Base-by-base conservation (phyloP, 1,140 invertebrate species). In the Sminthurides bifidus region DNA sequence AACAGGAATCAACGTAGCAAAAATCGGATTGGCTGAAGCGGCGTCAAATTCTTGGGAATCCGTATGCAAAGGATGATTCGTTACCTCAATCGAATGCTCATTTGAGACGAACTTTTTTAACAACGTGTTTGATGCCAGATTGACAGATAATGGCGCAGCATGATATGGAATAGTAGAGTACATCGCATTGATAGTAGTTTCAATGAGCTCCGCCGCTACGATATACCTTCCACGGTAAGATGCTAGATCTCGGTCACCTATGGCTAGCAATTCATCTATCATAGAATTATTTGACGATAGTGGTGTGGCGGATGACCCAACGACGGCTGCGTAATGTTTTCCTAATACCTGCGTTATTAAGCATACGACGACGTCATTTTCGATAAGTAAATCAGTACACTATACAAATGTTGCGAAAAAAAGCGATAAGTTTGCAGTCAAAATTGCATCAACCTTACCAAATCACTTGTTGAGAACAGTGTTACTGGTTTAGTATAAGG, bases 31-130 rank as follows among this genome's bases (percentile, higher is more conserved):
- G 12, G 63, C 53, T 58, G 59, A 48, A n/a, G 60, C 59, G 21
- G 57, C 50, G 29, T 65, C 59, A 12, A 65, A 56, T 29, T n/a
- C 38, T 30, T n/a, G n/a, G n/a, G n/a, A n/a, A 17, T 45, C 38
- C 2, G 26, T 54, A 27, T 82, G 80, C 64, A 87, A 71, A 0
- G 83, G 83, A 65, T 81, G 75, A 70, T 83, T 84, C 35, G 71
- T 67, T 0, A 77, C 75, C 4, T 68, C 70, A 35, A 92, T 79
- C 1, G 71, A 74, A 59, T 74, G 74, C 1, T 75, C 64, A 35
- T 17, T 69, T 64, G n/a, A 69, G 24, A 31, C 38, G 0, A 67
- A 21, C 26, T 48, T 69, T 46, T 72, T 67, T 4, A 82, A 67
- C 33, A 82, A 45, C 31, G 76, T 66, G 67, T 80, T 81, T 46